Percentiles rank a stretch among this genome's conserved stretches.
These are phyloP conservation scores for Leguminivora glycinivorella DNA, from an alignment of 1,140 invertebrate species.

Conservation along the genomic window DNA sequence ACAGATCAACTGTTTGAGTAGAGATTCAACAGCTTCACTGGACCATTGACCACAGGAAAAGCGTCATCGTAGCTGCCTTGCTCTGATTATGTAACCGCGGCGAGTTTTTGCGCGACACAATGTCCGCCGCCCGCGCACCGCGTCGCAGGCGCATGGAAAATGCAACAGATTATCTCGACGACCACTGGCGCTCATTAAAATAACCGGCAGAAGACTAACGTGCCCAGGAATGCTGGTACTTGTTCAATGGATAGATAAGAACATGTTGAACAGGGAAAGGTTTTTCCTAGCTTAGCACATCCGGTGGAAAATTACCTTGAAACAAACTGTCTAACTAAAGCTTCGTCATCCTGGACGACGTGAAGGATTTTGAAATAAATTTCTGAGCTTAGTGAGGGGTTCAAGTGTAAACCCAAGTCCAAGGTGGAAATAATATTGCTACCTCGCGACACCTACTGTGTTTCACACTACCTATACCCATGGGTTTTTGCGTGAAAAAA, in stretches of 20 bases:
- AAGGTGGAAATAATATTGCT: too few species aligned
- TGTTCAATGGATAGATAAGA: constrained; percentile 15
- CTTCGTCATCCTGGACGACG: too few species aligned
- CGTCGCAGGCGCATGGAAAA: constrained; percentile 44
- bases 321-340: too few species aligned
- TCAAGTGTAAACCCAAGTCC: too few species aligned
- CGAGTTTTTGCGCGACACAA: constrained; percentile 45
- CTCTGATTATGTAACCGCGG: constrained; percentile 56
- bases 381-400: too few species aligned
- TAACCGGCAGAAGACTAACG: constrained; percentile 14
- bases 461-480: too few species aligned
- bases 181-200: constrained; percentile 18
- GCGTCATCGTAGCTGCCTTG: constrained; percentile 41
- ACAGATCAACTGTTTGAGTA: too few species aligned
- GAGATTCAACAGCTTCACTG: not conserved
- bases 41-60: constrained; percentile 6
- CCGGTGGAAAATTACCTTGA: not conserved
- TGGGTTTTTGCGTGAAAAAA: too few species aligned
- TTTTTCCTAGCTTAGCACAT: not conserved
- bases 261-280: constrained; percentile 3
- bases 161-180: constrained; percentile 55
- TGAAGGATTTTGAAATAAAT: too few species aligned
- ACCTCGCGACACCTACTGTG: too few species aligned
- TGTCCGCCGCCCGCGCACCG: constrained; percentile 44
- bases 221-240: constrained; percentile 10